Base-by-base conservation (phyloP, 1,140 invertebrate species). In the Neuroterus valhalla region DNA sequence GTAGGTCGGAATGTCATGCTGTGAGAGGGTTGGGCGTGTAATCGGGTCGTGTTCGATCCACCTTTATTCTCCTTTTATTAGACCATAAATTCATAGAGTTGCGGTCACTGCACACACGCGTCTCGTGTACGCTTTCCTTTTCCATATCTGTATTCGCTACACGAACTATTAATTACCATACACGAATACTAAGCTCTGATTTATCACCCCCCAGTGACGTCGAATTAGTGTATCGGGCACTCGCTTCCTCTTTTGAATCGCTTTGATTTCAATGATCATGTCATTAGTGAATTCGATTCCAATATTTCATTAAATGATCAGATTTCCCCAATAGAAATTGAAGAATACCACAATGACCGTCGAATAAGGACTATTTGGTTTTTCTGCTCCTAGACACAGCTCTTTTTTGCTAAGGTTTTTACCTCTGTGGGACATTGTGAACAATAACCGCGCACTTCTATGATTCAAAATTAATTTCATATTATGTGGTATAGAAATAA, bases 71-170 rank as follows among this genome's bases (percentile, higher is more conserved):
- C 55, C 55, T 62, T 62, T 62, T 62, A 62, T 62, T 62, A 62
- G 55, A 62, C 55, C 23, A 62, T 38, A 62, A 62, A 62, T 62
- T 62, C 55, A 62, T 62, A 62, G 26, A 62, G 55, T 62, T 62
- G 55, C 55, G 55, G 55, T 62, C 55, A 62, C 14, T 38, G 55
- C 55, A 62, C 55, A 62, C 55, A 38, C 55, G 26, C 6, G 23
- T 62, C 55, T 31, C 55, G 6, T 23, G 21, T 31, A 23, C 55
- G 26, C 11, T 62, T 62, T 62, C 26, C 55, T 62, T 62, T 62
- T 62, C 31, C 55, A 62, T 19, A 62, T 38, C 23, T 23, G 8
- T 62, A 6, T 62, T 23, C 55, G 12, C 26, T 38, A 31, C 26
- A 62, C 23, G 23, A 62, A 62, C 55, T 62, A 62, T 62, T 62